Percentiles rank a stretch among this genome's conserved stretches.
Conservation (phyloP, 2,113 vertebrate genomes). For the Camelus bactrianus region DNA sequence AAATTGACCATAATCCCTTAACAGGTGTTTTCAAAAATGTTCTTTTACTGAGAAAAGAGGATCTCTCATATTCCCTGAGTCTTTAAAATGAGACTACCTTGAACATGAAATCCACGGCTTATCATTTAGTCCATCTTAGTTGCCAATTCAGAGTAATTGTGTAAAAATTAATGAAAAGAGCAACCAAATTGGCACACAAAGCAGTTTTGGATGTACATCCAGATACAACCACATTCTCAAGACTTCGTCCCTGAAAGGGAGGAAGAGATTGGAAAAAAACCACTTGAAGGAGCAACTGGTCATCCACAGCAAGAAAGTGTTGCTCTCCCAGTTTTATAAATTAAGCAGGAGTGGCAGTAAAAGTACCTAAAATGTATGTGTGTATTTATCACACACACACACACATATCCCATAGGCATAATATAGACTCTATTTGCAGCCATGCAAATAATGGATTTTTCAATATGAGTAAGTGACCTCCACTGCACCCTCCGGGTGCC, state of each 20-base stretch:
- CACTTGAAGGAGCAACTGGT: not conserved
- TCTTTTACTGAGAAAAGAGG: conserved; percentile 35
- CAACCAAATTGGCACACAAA: not conserved
- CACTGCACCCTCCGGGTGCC: conserved; percentile 4
- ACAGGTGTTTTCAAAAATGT: conserved; percentile 59
- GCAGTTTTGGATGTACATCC: not conserved
- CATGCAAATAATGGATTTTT: conserved; percentile 56
- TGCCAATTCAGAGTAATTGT: conserved; percentile 27
- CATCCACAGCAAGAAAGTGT: not conserved
- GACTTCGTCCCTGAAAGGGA: not conserved
- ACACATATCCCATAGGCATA: not conserved
- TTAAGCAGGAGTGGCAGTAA: conserved; percentile 60
- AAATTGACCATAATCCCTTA: conserved; percentile 61
- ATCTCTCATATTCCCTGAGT: not conserved
- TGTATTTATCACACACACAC: not conserved
- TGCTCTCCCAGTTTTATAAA: conserved; percentile 70
- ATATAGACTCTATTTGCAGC: not conserved
- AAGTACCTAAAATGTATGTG: conserved; percentile 36
- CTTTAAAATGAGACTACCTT: conserved; percentile 26
- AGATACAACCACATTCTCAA: not conserved
- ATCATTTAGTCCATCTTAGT: not conserved
- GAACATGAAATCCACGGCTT: conserved; percentile 50
- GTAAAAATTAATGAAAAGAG: not conserved
- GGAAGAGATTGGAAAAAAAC: not conserved
- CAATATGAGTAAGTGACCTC: conserved; percentile 63